These are phyloP conservation scores for Nautilus pompilius DNA, from an alignment of 1,140 invertebrate genomes.

Conservation along the genomic window DNA sequence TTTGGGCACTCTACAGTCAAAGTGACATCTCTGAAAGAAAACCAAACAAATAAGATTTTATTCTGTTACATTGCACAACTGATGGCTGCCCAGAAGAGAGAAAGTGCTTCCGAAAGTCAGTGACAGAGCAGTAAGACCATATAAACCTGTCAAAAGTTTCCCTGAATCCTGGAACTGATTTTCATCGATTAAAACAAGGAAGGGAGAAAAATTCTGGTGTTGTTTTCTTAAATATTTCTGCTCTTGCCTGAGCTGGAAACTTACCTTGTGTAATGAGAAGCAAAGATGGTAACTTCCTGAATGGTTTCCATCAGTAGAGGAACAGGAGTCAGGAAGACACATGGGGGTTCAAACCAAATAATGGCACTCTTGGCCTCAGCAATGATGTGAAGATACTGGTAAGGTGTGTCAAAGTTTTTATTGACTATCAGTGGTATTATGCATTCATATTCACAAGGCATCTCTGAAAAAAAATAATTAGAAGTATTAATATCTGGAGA, in stretches of 20 bases:
- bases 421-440: constrained; percentile 48
- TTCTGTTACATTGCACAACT: too few species aligned
- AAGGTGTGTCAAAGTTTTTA: constrained; percentile 42
- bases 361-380: constrained; percentile 44
- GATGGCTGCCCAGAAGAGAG: too few species aligned
- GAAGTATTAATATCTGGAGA: too few species aligned
- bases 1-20: constrained; percentile 31
- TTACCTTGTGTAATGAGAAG: constrained; percentile 48
- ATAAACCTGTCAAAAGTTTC: too few species aligned
- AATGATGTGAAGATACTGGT: constrained; percentile 42
- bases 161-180: too few species aligned
- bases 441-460: constrained; percentile 37
- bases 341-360: constrained; percentile 52
- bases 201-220: not conserved
- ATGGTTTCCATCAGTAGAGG: constrained; percentile 44
- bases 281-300: constrained; percentile 44
- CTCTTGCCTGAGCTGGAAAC: too few species aligned
- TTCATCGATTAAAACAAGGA: too few species aligned
- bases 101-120: too few species aligned
- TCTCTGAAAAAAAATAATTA: constrained; percentile 27
- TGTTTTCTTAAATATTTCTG: not conserved
- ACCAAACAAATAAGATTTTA: not conserved
- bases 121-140: too few species aligned
- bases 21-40: constrained; percentile 19
- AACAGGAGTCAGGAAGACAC: constrained; percentile 47